phyloP scores from a whole-genome alignment of 53 echinoderm and acorn worm genomes.

The Zoroaster sp. region DNA sequence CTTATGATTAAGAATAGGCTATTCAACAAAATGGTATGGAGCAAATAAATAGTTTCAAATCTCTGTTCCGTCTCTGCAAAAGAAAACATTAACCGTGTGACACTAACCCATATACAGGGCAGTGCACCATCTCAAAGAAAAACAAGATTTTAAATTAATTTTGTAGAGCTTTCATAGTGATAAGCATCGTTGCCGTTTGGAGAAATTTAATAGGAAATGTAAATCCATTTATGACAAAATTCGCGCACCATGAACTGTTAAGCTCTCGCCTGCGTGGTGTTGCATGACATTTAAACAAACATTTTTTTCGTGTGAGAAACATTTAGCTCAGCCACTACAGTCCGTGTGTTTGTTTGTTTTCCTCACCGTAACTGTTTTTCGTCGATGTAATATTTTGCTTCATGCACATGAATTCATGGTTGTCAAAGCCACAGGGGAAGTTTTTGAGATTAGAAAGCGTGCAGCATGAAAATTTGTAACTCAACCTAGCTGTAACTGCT shows the following conservation, averaged over 20 bases:
- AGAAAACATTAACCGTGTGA: not conserved
- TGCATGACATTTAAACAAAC: not conserved
- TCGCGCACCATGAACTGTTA: not conserved
- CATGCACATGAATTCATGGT: too few relatives aligned
- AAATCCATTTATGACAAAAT: constrained; percentile 8
- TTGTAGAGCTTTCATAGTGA: constrained; percentile 2
- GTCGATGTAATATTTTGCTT: too few relatives aligned
- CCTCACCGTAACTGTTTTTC: not conserved
- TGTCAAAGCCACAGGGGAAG: not conserved
- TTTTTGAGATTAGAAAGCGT: not conserved
- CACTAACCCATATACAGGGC: not conserved
- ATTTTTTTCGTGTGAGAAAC: not conserved
- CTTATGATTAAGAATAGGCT: too few relatives aligned
- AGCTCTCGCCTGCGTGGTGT: not conserved
- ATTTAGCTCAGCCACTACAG: not conserved
- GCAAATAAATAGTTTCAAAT: too few relatives aligned
- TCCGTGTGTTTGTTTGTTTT: not conserved
- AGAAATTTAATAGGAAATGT: constrained; percentile 15
- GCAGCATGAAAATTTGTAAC: not conserved
- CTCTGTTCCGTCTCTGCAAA: too few relatives aligned
- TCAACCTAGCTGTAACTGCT: not conserved
- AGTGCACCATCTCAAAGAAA: constrained; percentile 13
- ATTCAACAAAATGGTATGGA: too few relatives aligned
- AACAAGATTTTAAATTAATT: constrained; percentile 3
- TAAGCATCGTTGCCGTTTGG: constrained; percentile 33